Base-by-base conservation (phyloP, 2,797 vertebrate species). In the Glossophaga mutica region DNA sequence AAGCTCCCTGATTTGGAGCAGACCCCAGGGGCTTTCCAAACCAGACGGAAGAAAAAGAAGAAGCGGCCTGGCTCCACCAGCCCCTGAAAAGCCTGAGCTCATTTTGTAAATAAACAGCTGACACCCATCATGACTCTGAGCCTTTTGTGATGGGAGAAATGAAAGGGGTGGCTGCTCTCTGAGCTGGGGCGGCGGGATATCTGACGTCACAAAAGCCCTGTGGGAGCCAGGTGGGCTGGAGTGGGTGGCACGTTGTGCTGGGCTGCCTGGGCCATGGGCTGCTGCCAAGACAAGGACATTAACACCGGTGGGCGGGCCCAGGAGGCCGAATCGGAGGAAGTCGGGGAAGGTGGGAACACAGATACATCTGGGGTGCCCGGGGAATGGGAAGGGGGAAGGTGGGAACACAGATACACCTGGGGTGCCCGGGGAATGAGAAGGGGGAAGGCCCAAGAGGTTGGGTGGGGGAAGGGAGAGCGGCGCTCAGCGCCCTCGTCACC, bases 31-130 rank as follows among this genome's bases (percentile, higher is more conserved):
- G 9, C 16, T 65, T 62, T 29, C 34, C 95, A 92, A 68, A 55
- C 32, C 48, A 70, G 67, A 67, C 26, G 5, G 48, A 96, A 21
- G 37, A 97, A n/a, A n/a, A n/a, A 97, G 52, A 97, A 96, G 68
- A 68, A 96, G 76, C 73, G 89, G 6, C 83, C 81, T 26, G 73
- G 70, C 22, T 95, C 92, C 46, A 24, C 78, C 22, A 94, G 74
- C 34, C 29, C 95, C 67, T 97, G 70, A 96, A 34, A 16, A 12
- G 19, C 48, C 46, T 59, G 26, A 59, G 29, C 46, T 74, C 44
- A 52, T 12, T 86, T 92, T 97, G 86, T 95, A 95, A 98, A 97
- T 98, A 98, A 98, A 98, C 59, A 48, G 3, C 50, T 88, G 46
- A 48, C 44, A 50, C n/a, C 39, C 52, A 21, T 82, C n/a, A 0